Evolutionary conservation across 2,797 vertebrate species (phyloP).

Genomic region (Sebastes oblongus): DNA sequence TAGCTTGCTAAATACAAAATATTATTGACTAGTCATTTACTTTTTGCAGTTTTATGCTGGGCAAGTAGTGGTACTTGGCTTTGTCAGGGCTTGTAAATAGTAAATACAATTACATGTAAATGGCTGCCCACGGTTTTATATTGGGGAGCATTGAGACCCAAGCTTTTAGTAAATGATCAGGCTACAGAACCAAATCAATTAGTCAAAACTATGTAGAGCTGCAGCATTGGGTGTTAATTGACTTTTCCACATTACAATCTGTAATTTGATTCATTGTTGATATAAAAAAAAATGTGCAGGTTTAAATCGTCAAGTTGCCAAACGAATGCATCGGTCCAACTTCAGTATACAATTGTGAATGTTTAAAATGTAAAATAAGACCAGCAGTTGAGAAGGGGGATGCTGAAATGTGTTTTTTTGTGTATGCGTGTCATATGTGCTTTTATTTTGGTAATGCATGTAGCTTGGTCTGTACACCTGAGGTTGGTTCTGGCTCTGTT

Average conservation of each 20-base stretch:
- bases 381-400: not conserved
- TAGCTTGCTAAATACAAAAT: not conserved
- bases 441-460: conserved; percentile 51
- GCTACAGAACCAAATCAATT: not conserved
- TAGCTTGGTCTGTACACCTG: conserved; percentile 21
- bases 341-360: conserved; percentile 5
- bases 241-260: not conserved
- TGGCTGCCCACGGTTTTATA: not conserved
- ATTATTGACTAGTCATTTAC: not conserved
- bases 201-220: not conserved
- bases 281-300: not conserved
- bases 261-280: not conserved
- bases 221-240: not conserved
- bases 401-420: conserved; percentile 15
- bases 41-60: not conserved
- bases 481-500: conserved; percentile 16
- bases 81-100: not conserved
- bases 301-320: conserved; percentile 30
- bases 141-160: not conserved
- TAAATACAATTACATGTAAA: not conserved
- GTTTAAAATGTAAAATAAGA: not conserved
- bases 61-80: not conserved
- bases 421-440: conserved; percentile 13
- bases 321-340: conserved; percentile 36
- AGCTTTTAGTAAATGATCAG: not conserved